Evolutionary conservation across 2,888 invertebrate species (phyloP).

Genomic region (Eristalis intricaria): DNA sequence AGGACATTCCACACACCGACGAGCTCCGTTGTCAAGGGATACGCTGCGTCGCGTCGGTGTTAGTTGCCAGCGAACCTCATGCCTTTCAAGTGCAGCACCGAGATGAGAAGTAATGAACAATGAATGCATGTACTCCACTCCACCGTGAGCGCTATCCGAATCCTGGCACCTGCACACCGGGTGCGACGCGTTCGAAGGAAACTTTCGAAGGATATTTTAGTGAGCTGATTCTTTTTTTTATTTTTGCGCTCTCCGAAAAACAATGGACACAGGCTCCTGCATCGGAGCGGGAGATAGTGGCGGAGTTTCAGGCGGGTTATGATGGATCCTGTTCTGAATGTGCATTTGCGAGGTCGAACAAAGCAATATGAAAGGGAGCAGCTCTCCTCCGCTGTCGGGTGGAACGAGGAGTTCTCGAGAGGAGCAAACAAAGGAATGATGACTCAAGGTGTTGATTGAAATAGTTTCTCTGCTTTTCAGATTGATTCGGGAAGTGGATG

Average conservation of each 20-base stretch:
- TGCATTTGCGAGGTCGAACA: background rate
- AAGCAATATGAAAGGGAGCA: background rate
- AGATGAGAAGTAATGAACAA: constrained; percentile 4
- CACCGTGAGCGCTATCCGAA: background rate
- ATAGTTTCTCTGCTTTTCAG: constrained; percentile 35
- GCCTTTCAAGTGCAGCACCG: background rate
- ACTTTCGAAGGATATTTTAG: background rate
- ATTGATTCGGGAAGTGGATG: background rate
- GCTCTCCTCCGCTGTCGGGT: background rate
- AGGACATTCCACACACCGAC: background rate
- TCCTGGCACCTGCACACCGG: background rate
- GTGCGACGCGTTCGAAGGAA: background rate
- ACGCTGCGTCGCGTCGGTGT: background rate
- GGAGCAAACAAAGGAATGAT: background rate
- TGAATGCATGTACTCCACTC: background rate
- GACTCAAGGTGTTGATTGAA: constrained; percentile 64
- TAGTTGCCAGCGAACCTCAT: background rate
- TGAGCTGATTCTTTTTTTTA: background rate
- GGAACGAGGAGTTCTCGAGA: background rate
- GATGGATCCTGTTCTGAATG: background rate
- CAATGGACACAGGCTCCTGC: background rate
- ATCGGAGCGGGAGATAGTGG: background rate
- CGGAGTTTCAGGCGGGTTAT: background rate
- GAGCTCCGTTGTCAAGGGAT: background rate
- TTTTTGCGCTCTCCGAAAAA: background rate